phyloP scores from a whole-genome alignment of 2,113 vertebrate species.

The Platysternon megacephalum region DNA sequence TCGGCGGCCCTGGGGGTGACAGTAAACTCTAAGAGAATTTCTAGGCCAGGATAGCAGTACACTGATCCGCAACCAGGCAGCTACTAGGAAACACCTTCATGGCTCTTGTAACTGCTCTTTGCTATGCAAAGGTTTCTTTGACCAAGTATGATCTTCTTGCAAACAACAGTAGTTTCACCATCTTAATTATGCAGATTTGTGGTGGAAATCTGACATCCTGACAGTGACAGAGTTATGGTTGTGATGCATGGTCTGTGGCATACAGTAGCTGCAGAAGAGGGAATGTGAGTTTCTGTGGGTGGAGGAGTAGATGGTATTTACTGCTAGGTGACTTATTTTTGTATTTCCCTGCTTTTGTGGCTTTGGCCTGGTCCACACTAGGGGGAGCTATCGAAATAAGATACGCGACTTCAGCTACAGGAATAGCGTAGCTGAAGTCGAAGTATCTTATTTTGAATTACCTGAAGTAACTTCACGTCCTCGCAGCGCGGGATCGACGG shows the following conservation, averaged over 20 bases:
- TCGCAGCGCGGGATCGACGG: no score
- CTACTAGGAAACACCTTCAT: neutral
- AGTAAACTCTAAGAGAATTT: neutral
- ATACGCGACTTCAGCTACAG: no score
- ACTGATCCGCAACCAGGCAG: neutral
- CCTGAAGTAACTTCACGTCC: no score
- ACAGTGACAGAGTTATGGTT: neutral
- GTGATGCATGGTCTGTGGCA: neutral
- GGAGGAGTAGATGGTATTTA: neutral
- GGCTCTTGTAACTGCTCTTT: accelerated
- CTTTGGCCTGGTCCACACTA: no score
- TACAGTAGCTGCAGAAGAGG: neutral
- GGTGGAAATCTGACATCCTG: neutral
- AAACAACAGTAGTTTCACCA: neutral
- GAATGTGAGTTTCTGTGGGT: neutral
- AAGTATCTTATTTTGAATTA: no score
- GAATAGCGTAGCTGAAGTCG: no score
- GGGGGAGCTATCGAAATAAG: no score
- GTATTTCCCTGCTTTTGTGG: neutral
- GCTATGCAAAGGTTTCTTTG: neutral
- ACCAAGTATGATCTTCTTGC: neutral
- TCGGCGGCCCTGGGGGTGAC: no score
- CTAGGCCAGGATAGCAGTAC: neutral
- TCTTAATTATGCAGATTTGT: neutral
- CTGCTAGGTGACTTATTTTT: conserved; percentile 2